These are phyloP conservation scores for Dromococcyx pavoninus DNA, from an alignment of 2,797 vertebrate species.

Conservation along the genomic window DNA sequence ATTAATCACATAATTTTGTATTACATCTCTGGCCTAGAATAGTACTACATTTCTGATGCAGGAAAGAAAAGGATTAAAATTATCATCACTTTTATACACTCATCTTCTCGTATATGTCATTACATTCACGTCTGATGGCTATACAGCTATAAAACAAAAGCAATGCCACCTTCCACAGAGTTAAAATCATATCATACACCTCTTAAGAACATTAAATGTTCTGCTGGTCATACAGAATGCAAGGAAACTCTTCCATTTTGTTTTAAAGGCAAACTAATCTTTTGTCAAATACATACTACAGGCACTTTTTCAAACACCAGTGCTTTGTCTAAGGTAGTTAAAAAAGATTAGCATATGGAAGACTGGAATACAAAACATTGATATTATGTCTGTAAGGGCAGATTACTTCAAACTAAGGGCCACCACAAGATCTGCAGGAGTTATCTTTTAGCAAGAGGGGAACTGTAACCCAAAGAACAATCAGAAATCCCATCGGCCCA, in stretches of 20 bases:
- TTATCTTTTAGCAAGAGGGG: background rate
- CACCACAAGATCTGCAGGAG: background rate
- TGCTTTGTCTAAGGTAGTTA: background rate
- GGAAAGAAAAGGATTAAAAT: background rate
- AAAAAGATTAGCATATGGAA: background rate
- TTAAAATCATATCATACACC: background rate
- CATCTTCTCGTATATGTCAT: fast-evolving
- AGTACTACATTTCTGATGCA: background rate
- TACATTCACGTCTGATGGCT: background rate
- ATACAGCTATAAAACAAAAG: background rate
- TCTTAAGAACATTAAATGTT: background rate
- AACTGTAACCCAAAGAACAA: background rate
- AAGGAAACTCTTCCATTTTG: background rate
- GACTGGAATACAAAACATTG: background rate
- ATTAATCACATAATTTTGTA: background rate
- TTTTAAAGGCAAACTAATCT: background rate
- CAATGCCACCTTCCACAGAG: background rate
- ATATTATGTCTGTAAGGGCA: background rate
- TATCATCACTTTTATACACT: background rate
- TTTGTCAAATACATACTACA: background rate
- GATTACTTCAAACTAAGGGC: background rate
- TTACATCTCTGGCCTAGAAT: background rate
- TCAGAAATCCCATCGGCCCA: background rate
- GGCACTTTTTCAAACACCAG: background rate
- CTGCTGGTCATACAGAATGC: background rate